Base-by-base conservation (phyloP, 1,140 invertebrate genomes). In the Zaprionus capensis region DNA sequence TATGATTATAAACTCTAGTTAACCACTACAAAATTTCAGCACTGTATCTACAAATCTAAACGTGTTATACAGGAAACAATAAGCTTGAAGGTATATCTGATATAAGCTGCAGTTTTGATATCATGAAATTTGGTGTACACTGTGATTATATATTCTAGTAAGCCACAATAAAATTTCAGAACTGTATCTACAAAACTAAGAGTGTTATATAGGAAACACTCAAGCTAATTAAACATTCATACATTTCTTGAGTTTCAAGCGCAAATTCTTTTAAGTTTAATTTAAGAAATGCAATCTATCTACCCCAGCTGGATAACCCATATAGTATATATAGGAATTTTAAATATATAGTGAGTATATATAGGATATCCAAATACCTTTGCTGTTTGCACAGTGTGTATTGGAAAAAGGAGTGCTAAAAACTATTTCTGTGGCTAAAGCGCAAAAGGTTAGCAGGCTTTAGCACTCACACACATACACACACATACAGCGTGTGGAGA, bases 401-500 rank as follows among this genome's bases (percentile, higher is more conserved):
- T 31, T 9, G 9, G 17, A n/a, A 26, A 34, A 76, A 59, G 56
- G 12, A 61, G 57, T 49, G 14, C 17, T 63, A 63, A 70, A 69
- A 85, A 71, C 58, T 22, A 73, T 53, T 63, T 67, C 20, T 51
- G 20, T 59, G 53, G 6, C 15, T 26, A 41, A 9, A 28, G 22
- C 20, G 28, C 44, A 61, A 61, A 61, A 68, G 64, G 62, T 56
- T 44, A 68, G 62, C 53, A 17, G 24, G 44, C 44, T 36, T 36
- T 66, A 70, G 62, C 28, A 63, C 34, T 51, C 24, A 31, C 34
- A 28, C 49, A 56, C 22, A 66, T 15, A 56, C 51, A 41, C 14
- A 41, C 14, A 12, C 0, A 41, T n/a, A 1, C 4, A 14, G 2
- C 17, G 20, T 12, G 26, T 11, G 22, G 64, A 41, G 28, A 65